Evolutionary conservation across 2,113 vertebrate genomes (phyloP).

Genomic region (Chauna torquata): DNA sequence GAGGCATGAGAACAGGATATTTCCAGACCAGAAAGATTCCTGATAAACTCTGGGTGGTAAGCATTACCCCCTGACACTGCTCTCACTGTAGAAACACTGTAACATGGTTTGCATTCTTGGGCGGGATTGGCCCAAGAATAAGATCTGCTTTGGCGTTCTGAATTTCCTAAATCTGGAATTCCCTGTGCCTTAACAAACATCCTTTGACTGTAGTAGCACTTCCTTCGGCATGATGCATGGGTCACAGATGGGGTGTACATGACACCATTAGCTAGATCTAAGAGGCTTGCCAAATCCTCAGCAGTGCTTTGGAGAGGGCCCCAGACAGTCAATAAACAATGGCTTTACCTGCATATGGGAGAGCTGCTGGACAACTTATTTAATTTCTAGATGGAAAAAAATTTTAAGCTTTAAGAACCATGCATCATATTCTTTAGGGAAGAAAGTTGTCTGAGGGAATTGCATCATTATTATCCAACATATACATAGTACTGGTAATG

Average conservation of each 20-base stretch:
- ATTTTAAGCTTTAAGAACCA: neutral
- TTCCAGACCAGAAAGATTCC: neutral
- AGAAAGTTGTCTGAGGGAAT: neutral
- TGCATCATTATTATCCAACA: neutral
- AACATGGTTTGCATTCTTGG: neutral
- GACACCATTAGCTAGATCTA: neutral
- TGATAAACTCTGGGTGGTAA: neutral
- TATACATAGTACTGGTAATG: neutral
- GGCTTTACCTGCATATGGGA: neutral
- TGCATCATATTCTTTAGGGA: neutral
- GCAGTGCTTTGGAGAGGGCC: neutral
- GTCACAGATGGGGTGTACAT: neutral
- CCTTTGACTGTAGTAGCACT: neutral
- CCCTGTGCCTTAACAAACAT: neutral
- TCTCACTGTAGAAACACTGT: neutral
- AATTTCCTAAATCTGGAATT: neutral
- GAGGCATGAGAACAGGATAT: neutral
- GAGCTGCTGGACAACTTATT: neutral
- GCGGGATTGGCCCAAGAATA: neutral
- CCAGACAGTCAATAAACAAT: neutral
- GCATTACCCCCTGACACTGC: neutral
- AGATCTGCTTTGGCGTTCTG: neutral
- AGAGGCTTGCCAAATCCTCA: neutral
- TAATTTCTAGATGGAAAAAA: conserved; percentile 18
- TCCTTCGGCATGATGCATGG: neutral